Base-by-base conservation (phyloP, 2,113 vertebrate genomes). In the Caracal caracal region DNA sequence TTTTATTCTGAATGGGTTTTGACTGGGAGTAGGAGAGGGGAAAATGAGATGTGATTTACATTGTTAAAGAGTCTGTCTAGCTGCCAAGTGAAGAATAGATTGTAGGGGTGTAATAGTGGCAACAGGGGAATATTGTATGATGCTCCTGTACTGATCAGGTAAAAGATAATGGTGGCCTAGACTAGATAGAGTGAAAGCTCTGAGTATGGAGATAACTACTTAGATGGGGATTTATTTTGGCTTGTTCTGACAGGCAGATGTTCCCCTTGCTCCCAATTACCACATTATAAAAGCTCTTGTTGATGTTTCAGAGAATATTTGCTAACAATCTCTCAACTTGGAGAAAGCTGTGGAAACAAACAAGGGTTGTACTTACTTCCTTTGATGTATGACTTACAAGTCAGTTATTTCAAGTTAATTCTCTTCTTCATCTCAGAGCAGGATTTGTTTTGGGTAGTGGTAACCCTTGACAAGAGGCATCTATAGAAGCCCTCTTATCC, bases 351-450 rank as follows among this genome's bases (percentile, higher is more conserved):
- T 61, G 28, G 49, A 71, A 95, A 56, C 49, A 95, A 28, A 51
- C 3, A 49, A 63, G 15, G 1, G 30, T 78, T 81, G 56, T 17
- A 33, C 47, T 76, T 37, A 47, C 24, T 87, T 26, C 56, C 65
- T 79, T 63, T 90, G 87, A 87, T n/a, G 13, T 11, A 5, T 61
- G n/a, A 75, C 35, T 94, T 92, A 35, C 12, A 43, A 35, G 40
- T 83, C 76, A 86, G 19, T 70, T 73, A 59, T 3, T 75, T 19
- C 49, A 93, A n/a, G 4, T 89, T 92, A 47, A 83, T 80, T 61
- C 40, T 86, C n/a, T 78, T 19, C n/a, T 53, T 94, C 88, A 24
- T 95, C 49, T 94, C 43, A 84, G 73, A 75, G 68, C 43, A 61
- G 12, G 19, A 43, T 70, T 95, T 65, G 20, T 24, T 86, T 68